These are phyloP conservation scores for Myioborus melanocephalus DNA, from an alignment of 2,797 vertebrate genomes.

Conservation along the genomic window DNA sequence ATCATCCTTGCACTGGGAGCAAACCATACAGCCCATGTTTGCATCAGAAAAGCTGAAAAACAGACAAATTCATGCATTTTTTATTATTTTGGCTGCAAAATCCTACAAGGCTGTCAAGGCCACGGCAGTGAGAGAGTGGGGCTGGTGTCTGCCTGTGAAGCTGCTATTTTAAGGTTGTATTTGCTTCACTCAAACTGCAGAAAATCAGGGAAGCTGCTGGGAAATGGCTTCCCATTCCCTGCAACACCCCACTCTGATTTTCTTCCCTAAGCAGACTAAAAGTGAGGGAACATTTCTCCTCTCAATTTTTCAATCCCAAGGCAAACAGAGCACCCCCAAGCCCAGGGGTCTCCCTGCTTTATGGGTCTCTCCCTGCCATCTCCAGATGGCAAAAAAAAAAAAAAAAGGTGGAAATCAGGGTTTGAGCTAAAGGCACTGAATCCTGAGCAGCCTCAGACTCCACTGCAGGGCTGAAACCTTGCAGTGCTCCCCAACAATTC, in stretches of 20 bases:
- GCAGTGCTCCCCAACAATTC: neutral
- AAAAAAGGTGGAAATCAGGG: neutral
- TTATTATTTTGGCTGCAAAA: neutral
- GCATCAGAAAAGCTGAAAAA: neutral
- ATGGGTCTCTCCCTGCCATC: neutral
- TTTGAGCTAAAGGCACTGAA: neutral
- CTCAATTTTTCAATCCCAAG: neutral
- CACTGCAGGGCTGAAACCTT: neutral
- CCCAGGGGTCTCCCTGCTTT: rapidly evolving
- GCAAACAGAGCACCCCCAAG: neutral
- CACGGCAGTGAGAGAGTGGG: neutral
- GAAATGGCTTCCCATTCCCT: conserved; percentile 32
- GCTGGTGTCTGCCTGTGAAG: neutral
- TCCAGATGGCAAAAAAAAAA: neutral
- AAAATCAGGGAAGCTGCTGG: conserved; percentile 28
- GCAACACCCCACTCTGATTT: neutral
- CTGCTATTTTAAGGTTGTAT: conserved; percentile 46
- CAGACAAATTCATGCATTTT: neutral
- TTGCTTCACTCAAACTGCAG: neutral
- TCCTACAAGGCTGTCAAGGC: neutral
- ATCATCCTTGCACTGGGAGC: rapidly evolving
- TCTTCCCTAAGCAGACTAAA: neutral
- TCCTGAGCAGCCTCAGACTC: neutral
- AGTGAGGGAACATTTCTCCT: neutral
- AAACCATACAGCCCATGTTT: neutral